phyloP scores from a whole-genome alignment of 2,113 vertebrate species.

The Chloropsis cyanopogon region DNA sequence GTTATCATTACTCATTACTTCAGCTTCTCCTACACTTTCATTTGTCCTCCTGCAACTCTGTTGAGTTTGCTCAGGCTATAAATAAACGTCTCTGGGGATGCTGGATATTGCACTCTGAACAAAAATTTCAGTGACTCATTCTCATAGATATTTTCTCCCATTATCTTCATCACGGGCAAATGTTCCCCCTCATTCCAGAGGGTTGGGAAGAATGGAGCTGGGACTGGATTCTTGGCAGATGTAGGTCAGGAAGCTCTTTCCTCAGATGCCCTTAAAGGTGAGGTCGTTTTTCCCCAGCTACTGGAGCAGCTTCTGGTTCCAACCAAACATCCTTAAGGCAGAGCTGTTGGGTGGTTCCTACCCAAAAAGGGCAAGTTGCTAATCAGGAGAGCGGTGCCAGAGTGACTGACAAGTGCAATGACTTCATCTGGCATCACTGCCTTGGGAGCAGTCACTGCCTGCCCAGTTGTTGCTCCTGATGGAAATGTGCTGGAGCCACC shows the following conservation, averaged over 20 bases:
- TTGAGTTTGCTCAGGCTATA: constrained; percentile 53
- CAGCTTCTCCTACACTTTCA: constrained; percentile 48
- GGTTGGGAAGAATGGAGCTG: not conserved
- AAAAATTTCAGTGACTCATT: constrained; percentile 65
- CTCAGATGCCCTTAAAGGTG: not conserved
- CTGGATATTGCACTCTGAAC: constrained; percentile 55
- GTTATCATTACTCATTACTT: constrained; percentile 38
- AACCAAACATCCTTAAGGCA: not conserved
- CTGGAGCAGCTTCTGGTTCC: not conserved
- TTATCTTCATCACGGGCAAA: not conserved
- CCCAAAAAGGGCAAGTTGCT: constrained; percentile 2
- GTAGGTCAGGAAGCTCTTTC: not conserved
- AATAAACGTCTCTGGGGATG: constrained; percentile 71
- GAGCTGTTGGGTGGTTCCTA: not conserved
- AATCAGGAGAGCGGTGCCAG: constrained; percentile 8
- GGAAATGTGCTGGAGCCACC: not conserved
- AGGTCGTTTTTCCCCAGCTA: not conserved
- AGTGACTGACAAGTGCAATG: constrained; percentile 33
- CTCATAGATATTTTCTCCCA: constrained; percentile 39
- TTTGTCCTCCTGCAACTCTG: constrained; percentile 33
- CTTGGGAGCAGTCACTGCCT: not conserved
- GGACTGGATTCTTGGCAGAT: not conserved
- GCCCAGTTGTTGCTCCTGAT: not conserved
- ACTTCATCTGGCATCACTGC: constrained; percentile 43
- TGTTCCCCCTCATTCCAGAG: not conserved